Conservation (phyloP, 2,888 invertebrate species). For the Biston betularia region DNA sequence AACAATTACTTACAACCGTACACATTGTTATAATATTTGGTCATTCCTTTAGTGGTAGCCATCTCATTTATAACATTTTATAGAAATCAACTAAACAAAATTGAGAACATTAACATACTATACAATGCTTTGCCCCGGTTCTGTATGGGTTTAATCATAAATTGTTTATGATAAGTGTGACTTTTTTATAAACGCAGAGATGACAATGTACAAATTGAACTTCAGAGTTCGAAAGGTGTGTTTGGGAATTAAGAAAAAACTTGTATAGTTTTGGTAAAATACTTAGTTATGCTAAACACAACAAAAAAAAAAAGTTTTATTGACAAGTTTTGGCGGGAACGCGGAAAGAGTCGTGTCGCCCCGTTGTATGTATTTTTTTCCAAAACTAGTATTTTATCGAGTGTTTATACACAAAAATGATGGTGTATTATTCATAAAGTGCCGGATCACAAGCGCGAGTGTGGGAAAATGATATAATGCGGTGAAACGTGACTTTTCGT, state of each 20-base stretch:
- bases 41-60: slow-evolving; percentile 85
- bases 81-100: slow-evolving; percentile 85
- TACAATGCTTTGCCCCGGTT: slow-evolving; percentile 77
- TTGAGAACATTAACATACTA: slow-evolving; percentile 78
- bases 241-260: slow-evolving; percentile 13
- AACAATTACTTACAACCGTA: slow-evolving; percentile 59
- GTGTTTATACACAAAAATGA: too few relatives aligned
- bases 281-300: too few relatives aligned
- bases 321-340: too few relatives aligned
- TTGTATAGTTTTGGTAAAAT: too few relatives aligned
- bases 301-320: too few relatives aligned
- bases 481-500: too few relatives aligned
- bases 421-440: too few relatives aligned
- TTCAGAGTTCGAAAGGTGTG: slow-evolving; percentile 30
- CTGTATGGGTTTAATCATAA: slow-evolving; percentile 71
- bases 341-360: too few relatives aligned
- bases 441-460: too few relatives aligned
- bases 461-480: too few relatives aligned
- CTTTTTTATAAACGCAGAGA: slow-evolving; percentile 45
- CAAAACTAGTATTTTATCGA: too few relatives aligned
- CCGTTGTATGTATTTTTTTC: too few relatives aligned
- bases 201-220: slow-evolving; percentile 43
- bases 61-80: slow-evolving; percentile 85
- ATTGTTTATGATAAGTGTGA: slow-evolving; percentile 75
- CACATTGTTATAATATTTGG: slow-evolving; percentile 76